Conservation (phyloP, 2,797 vertebrate species). For the Sciurus carolinensis region DNA sequence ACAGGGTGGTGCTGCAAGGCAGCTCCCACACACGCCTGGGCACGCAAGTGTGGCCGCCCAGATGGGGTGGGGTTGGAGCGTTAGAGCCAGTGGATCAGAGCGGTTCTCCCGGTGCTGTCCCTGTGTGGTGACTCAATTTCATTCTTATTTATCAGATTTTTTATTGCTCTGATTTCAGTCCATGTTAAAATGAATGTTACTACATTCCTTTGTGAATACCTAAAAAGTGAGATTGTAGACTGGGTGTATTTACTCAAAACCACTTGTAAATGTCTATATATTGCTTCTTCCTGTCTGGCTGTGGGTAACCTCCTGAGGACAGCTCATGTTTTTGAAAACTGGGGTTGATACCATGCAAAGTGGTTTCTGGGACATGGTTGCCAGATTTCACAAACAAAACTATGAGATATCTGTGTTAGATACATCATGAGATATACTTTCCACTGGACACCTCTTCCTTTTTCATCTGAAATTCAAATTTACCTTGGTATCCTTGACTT, state of each 20-base stretch:
- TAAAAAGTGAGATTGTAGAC: background rate
- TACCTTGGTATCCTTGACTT: background rate
- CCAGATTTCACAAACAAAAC: background rate
- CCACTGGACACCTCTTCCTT: background rate
- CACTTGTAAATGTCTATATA: fast-evolving
- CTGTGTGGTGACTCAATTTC: background rate
- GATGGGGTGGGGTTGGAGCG: background rate
- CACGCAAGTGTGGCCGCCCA: fast-evolving
- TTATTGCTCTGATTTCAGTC: background rate
- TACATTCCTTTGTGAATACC: background rate
- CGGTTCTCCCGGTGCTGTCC: background rate
- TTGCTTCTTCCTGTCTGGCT: background rate
- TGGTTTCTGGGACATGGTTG: background rate
- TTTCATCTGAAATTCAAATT: slow-evolving; percentile 14
- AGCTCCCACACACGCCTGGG: background rate
- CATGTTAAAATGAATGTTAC: background rate
- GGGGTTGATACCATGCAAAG: background rate
- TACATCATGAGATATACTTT: background rate
- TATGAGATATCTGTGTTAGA: background rate
- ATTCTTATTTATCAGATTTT: background rate
- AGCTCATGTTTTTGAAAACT: background rate
- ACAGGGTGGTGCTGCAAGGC: slow-evolving; percentile 70
- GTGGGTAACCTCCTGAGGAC: background rate
- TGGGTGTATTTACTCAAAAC: background rate
- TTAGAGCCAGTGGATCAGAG: background rate